Evolutionary conservation across 1,140 invertebrate genomes (phyloP).

Genomic region (Frieseomelitta varia): DNA sequence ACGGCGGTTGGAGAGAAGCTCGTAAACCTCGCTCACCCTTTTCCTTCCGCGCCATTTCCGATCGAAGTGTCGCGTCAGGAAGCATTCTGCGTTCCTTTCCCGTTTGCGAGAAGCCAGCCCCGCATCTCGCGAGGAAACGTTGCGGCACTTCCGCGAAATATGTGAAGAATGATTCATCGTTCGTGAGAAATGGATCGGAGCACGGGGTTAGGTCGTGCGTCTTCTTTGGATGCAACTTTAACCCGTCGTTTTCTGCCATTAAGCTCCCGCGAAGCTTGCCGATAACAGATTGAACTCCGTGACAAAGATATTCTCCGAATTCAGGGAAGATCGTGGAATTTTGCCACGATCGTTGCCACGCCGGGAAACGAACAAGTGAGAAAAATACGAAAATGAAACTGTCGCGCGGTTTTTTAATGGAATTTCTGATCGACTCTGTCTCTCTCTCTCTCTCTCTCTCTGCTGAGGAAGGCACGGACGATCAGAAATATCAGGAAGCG

Average conservation of each 20-base stretch:
- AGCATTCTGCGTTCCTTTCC: slow-evolving; percentile 49
- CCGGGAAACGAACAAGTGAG: background rate
- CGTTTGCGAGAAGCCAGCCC: background rate
- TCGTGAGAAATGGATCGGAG: slow-evolving; percentile 29
- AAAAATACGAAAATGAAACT: background rate
- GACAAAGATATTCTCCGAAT: background rate
- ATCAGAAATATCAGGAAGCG: background rate
- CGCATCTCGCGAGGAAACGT: background rate
- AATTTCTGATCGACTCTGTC: background rate
- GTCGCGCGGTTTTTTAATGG: background rate
- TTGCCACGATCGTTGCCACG: background rate
- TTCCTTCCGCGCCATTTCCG: slow-evolving; percentile 68
- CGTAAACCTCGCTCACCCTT: slow-evolving; percentile 55
- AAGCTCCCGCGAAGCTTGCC: background rate
- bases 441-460: too few relatives aligned
- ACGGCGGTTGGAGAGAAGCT: slow-evolving; percentile 17
- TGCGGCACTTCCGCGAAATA: slow-evolving; percentile 14
- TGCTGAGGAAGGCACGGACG: too few relatives aligned
- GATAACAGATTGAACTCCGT: background rate
- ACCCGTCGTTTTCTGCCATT: background rate
- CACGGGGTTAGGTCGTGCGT: slow-evolving; percentile 49
- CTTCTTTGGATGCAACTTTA: slow-evolving; percentile 27
- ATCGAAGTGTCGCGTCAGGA: slow-evolving; percentile 68
- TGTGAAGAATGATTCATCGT: slow-evolving; percentile 57
- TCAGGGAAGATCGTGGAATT: background rate